A percentile compares a stretch with the other conserved stretches of the same genome.
Conservation (phyloP, 2,888 invertebrate genomes). For the Perizoma flavofasciatum region DNA sequence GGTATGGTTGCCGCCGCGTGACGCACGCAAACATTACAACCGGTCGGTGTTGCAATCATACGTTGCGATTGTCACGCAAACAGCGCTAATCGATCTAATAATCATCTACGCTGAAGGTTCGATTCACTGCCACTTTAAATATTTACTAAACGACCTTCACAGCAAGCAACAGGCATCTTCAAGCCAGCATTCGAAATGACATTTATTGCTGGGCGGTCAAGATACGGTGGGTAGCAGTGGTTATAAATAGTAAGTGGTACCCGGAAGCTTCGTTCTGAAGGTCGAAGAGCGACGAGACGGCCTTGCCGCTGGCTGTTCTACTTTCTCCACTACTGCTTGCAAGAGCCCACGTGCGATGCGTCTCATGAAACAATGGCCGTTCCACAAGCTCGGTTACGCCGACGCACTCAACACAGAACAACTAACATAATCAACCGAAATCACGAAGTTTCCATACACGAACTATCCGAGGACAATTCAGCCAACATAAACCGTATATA, state of each 20-base stretch:
- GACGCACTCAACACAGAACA: constrained; percentile 67
- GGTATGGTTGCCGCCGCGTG: constrained; percentile 61
- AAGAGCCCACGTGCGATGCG: constrained; percentile 71
- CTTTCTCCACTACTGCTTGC: constrained; percentile 70
- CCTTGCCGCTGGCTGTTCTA: constrained; percentile 79
- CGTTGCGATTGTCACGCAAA: constrained; percentile 62
- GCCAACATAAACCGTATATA: constrained; percentile 52
- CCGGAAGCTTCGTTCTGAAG: constrained; percentile 72
- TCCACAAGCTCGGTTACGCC: constrained; percentile 62
- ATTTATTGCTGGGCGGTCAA: constrained; percentile 18
- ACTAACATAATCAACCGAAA: constrained; percentile 75
- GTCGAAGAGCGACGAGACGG: constrained; percentile 70
- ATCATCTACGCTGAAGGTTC: constrained; percentile 36
- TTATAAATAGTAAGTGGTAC: constrained; percentile 49
- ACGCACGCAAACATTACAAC: constrained; percentile 67
- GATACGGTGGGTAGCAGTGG: constrained; percentile 31
- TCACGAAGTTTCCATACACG: constrained; percentile 63
- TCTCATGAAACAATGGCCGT: constrained; percentile 66
- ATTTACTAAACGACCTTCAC: constrained; percentile 7
- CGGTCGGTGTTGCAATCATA: constrained; percentile 58
- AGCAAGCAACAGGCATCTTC: constrained; percentile 6
- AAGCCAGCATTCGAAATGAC: constrained; percentile 15
- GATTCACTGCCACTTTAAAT: constrained; percentile 40
- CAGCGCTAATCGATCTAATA: constrained; percentile 49
- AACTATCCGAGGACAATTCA: constrained; percentile 65